phyloP scores from a whole-genome alignment of 2,888 invertebrate genomes.

The Epiperipatus broadwayi region DNA sequence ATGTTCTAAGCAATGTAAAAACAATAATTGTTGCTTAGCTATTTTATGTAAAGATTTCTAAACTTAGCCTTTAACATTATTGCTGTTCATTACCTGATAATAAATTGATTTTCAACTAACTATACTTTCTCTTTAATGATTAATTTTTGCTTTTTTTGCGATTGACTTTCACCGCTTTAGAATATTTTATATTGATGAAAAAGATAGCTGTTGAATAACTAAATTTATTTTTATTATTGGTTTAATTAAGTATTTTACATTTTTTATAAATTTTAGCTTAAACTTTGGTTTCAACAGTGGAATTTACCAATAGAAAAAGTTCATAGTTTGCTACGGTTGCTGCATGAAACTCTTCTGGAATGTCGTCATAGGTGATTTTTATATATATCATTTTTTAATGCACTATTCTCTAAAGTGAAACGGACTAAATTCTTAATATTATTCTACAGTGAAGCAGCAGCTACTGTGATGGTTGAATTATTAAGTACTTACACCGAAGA shows the following conservation, averaged over 20 bases:
- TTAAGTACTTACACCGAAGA: constrained; percentile 90
- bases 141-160: too few relatives aligned
- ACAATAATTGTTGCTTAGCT: too few relatives aligned
- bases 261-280: constrained; percentile 22
- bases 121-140: too few relatives aligned
- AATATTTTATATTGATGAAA: constrained; percentile 50
- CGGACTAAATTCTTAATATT: constrained; percentile 18
- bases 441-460: constrained; percentile 54
- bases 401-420: too few relatives aligned
- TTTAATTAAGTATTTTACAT: not conserved
- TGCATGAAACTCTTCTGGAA: constrained; percentile 70
- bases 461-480: constrained; percentile 90
- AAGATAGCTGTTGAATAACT: constrained; percentile 47
- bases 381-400: not conserved
- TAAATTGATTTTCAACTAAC: too few relatives aligned
- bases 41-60: too few relatives aligned
- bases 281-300: constrained; percentile 27
- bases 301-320: constrained; percentile 30
- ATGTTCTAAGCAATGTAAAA: too few relatives aligned
- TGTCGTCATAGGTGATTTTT: constrained; percentile 53
- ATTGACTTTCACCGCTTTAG: constrained; percentile 51
- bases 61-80: too few relatives aligned
- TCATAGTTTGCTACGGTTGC: constrained; percentile 66
- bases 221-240: constrained; percentile 1
- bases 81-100: too few relatives aligned